Base-by-base conservation (phyloP, 1,140 invertebrate species). In the Drosophila orosa region DNA sequence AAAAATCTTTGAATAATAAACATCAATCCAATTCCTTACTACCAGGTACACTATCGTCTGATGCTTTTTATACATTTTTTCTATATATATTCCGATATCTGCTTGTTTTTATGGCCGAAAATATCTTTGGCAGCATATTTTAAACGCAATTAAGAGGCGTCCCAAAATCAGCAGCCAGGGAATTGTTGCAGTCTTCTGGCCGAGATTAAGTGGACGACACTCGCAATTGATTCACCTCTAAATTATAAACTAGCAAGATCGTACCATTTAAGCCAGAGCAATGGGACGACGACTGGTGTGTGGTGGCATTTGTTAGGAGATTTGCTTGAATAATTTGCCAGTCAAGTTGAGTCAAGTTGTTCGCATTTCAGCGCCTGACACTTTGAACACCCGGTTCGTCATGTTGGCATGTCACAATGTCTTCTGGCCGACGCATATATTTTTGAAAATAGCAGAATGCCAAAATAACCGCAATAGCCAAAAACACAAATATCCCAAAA, bases 361-460 rank as follows among this genome's bases (percentile, higher is more conserved):
- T 73, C 81, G 77, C 82, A 78, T 85, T 78, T 85, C 82, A 85
- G 44, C 69, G 82, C 19, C 76, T 85, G 84, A 89, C 84, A 89
- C 85, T 90, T 89, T 75, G 73, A 89, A 87, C 87, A 75, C 79
- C 82, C 67, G 79, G 78, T 74, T 89, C 57, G 67, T 78, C 76
- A 89, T 87, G 83, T 89, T 80, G 86, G 84, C 76, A 65, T 83
- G 86, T 87, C 84, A 85, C 83, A 69, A 78, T 66, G 44, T 69
- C 75, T 80, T 80, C 61, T 25, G 55, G 40, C 77, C 68, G 74
- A 68, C 40, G 37, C 40, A 44, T 76, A 61, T 45, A 69, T 78
- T 84, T 87, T 84, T 68, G 42, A 69, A 69, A 67, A 63, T 59
- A 77, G 63, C 54, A 27, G 44, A 52, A 52, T 59, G 80, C 66